Base-by-base conservation (phyloP, 2,888 invertebrate genomes). In the Napeogenes sylphis region DNA sequence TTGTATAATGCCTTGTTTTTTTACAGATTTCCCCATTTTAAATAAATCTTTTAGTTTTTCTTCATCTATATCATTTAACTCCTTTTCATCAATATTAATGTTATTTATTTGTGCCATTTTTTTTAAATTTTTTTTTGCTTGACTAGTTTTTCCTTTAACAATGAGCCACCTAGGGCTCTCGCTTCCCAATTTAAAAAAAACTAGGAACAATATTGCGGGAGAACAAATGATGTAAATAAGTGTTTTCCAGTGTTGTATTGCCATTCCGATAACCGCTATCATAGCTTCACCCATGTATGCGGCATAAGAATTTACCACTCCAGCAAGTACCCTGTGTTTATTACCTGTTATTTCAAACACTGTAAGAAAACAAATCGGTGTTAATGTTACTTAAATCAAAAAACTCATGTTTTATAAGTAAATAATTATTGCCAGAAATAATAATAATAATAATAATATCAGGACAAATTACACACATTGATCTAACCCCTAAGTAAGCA, bases 131-230 rank as follows among this genome's bases (percentile, higher is more conserved):
- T 74, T 67, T 58, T 83, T 85, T 0, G 82, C 87, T 57, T 80
- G 69, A 21, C 81, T 76, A 2, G 75, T 73, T 71, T 79, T 84
- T 0, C 83, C 82, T 45, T 79, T 83, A 2, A 87, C 66, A 2
- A 89, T 77, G 62, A 80, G 82, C 89, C 89, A 89, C 61, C 89
- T 70, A 0, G 87, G 85, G 61, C 88, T 89, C 61, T 89, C 89
- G 55, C 74, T 73, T 30, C 87, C 47, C 2, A 86, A 32, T 59
- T 75, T 81, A 53, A 79, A 73, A 62, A 80, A 79, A 12, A 70
- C 65, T 6, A 87, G 59, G 63, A 82, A 83, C 45, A 86, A 57
- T 2, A 87, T 66, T 4, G 79, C 73, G 0, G 89, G 89, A 2
- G 77, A 78, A 66, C 84, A 83, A 46, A 85, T 82, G n/a, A 85